Evolutionary conservation across 2,797 vertebrate species (phyloP).

Genomic region (Chelon labrosus): DNA sequence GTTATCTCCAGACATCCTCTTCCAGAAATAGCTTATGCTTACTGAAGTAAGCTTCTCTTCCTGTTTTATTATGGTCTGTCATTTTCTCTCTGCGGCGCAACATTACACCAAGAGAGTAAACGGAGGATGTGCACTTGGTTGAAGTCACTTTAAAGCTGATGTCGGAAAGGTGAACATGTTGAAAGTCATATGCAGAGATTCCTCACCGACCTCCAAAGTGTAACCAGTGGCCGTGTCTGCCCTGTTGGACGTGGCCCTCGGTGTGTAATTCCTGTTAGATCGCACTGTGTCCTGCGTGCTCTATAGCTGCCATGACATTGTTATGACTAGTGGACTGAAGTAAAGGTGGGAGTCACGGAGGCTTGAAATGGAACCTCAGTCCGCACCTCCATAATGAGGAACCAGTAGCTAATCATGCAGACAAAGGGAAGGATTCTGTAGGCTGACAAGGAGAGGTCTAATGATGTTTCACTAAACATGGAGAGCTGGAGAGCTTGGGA

Average conservation of each 20-base stretch:
- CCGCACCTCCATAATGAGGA: conserved; percentile 64
- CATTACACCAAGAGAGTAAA: conserved; percentile 59
- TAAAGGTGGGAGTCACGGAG: conserved; percentile 73
- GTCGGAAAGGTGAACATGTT: conserved; percentile 44
- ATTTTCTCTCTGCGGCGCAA: conserved; percentile 65
- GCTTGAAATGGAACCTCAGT: conserved; percentile 68
- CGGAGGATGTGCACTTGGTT: conserved; percentile 56
- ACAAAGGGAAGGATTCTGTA: conserved; percentile 50
- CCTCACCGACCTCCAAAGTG: conserved; percentile 38
- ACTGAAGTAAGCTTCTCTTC: conserved; percentile 72
- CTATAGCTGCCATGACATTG: conserved; percentile 67
- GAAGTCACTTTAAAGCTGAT: conserved; percentile 58
- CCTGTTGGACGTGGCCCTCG: conserved; percentile 38
- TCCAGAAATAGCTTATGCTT: conserved; percentile 75
- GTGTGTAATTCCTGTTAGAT: conserved; percentile 56
- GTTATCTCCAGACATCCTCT: conserved; percentile 71
- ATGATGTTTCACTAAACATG: conserved; percentile 56
- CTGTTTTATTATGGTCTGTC: conserved; percentile 77
- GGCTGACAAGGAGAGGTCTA: conserved; percentile 43
- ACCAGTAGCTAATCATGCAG: conserved; percentile 66
- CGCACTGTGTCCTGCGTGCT: conserved; percentile 43
- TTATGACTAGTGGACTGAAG: conserved; percentile 72
- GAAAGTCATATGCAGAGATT: conserved; percentile 47
- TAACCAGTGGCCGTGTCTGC: conserved; percentile 36
- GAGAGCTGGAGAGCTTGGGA: conserved; percentile 23